Conservation (phyloP, 2,113 vertebrate species). For the Varanus salvator region DNA sequence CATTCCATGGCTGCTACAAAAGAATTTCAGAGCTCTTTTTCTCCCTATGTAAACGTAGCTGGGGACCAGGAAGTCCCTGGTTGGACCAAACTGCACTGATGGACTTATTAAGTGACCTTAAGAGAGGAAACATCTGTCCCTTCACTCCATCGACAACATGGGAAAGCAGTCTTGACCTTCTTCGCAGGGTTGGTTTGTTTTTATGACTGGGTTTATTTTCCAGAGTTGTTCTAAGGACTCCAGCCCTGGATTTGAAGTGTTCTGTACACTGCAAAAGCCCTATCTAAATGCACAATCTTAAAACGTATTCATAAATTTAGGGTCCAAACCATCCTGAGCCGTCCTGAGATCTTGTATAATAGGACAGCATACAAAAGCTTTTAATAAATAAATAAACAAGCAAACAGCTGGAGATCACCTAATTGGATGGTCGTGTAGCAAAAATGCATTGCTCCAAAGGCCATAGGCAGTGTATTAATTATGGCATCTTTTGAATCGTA, state of each 20-base stretch:
- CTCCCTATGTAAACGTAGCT: background rate
- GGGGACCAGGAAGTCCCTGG: background rate
- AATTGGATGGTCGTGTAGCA: background rate
- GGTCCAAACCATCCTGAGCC: no score
- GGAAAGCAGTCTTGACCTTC: background rate
- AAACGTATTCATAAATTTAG: background rate
- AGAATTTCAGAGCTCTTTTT: background rate
- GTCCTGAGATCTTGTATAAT: no score
- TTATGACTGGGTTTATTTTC: no score
- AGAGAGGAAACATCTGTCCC: background rate
- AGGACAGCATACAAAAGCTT: no score
- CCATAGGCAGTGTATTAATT: background rate
- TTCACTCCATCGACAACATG: background rate
- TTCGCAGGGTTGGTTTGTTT: background rate
- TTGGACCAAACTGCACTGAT: no score
- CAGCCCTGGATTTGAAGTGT: background rate
- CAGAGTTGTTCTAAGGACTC: background rate
- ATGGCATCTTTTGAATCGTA: slow-evolving; percentile 10
- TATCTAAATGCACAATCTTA: background rate
- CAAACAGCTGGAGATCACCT: no score
- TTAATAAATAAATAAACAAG: no score
- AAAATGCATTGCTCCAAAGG: background rate
- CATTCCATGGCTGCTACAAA: background rate
- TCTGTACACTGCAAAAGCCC: background rate
- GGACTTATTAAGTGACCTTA: background rate